A percentile compares a stretch with the other conserved stretches of the same genome.
Conservation (phyloP, 2,113 vertebrate genomes). For the Brachypteracias leptosomus region DNA sequence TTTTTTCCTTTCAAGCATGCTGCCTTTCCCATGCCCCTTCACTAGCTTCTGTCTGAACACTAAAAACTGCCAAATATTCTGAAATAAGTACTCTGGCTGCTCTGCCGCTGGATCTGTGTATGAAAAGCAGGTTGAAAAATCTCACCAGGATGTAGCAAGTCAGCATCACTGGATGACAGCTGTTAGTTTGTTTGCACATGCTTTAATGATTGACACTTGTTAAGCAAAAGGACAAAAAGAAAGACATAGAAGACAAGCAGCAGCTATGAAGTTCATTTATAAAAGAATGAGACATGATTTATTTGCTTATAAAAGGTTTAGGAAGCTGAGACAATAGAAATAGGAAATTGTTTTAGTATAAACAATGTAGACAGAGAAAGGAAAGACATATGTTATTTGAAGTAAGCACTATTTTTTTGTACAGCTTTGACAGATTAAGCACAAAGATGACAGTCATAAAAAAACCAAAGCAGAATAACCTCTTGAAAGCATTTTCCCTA, state of each 20-base stretch:
- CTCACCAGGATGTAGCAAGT: background rate
- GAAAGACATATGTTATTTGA: background rate
- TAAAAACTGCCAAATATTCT: background rate
- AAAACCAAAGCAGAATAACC: background rate
- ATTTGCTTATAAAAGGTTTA: background rate
- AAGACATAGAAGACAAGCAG: background rate
- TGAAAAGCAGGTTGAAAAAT: background rate
- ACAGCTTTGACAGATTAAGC: background rate
- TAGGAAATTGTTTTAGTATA: background rate
- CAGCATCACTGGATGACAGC: background rate
- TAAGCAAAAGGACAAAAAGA: background rate
- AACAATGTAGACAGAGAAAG: background rate
- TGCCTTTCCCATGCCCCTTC: constrained; percentile 40
- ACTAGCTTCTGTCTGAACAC: background rate
- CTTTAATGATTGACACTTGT: constrained; percentile 1
- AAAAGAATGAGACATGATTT: background rate
- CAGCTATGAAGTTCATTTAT: background rate
- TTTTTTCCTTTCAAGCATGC: background rate
- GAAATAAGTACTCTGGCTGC: background rate
- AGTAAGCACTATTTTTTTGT: background rate
- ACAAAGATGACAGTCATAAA: background rate
- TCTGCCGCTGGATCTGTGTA: background rate
- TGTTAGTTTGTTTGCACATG: background rate
- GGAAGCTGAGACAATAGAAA: background rate
- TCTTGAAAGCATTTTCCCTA: background rate